phyloP scores from a whole-genome alignment of 2,797 vertebrate species.

The Sarcophilus harrisii region DNA sequence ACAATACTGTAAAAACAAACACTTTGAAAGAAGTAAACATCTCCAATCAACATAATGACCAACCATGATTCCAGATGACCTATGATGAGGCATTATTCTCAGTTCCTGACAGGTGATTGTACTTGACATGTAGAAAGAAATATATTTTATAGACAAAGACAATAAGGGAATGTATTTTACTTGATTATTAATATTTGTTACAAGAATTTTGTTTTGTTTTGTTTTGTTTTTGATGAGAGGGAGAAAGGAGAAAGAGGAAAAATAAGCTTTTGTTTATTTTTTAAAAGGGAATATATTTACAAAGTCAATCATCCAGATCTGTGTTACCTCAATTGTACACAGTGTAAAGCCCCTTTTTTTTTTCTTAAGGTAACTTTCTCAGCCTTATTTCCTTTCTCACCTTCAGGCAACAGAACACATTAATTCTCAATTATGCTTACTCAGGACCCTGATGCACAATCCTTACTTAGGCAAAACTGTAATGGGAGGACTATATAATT shows the following conservation, averaged over 20 bases:
- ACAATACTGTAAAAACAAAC: not conserved
- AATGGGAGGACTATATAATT: constrained; percentile 56
- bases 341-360: not conserved
- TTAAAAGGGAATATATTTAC: not conserved
- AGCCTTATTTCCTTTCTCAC: constrained; percentile 38
- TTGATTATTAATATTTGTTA: not conserved
- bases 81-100: not conserved
- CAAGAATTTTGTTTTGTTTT: not conserved
- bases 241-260: not conserved
- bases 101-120: not conserved
- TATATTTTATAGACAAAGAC: not conserved
- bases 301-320: not conserved
- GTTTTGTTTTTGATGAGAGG: not conserved
- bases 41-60: not conserved
- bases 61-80: not conserved
- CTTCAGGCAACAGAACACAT: constrained; percentile 48
- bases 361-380: not conserved
- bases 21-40: not conserved
- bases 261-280: not conserved
- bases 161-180: not conserved
- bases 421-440: constrained; percentile 60
- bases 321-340: not conserved
- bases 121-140: not conserved
- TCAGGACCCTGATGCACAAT: constrained; percentile 19
- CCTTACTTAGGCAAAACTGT: constrained; percentile 55